Conservation (phyloP, 2,797 vertebrate genomes). For the Micropoecilia bifurca region DNA sequence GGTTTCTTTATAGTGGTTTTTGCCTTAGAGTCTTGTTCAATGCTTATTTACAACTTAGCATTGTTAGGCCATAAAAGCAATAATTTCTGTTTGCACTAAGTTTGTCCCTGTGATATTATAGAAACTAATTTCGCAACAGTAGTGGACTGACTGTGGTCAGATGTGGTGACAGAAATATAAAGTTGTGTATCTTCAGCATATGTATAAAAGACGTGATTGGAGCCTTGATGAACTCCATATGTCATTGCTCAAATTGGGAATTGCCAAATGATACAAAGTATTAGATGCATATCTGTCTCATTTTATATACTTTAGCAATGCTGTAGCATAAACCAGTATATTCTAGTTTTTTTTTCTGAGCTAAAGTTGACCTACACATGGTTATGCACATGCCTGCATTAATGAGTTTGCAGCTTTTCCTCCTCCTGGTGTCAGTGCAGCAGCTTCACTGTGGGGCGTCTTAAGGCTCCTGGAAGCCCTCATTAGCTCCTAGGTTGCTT, state of each 20-base stretch:
- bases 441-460: conserved; percentile 23
- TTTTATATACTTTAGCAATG: neutral
- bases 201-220: neutral
- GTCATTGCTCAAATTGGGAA: neutral
- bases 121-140: neutral
- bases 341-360: neutral
- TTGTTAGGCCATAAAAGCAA: neutral
- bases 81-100: neutral
- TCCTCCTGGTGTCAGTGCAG: conserved; percentile 33
- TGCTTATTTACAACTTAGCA: neutral
- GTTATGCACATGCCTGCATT: conserved; percentile 40
- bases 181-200: neutral
- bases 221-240: neutral
- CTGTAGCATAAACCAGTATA: neutral
- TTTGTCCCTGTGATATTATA: neutral
- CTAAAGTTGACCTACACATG: conserved; percentile 8
- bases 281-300: neutral
- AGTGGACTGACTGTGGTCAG: neutral
- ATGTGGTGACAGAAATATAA: neutral
- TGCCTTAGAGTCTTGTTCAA: neutral
- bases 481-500: conserved; percentile 39
- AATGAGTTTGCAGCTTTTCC: conserved; percentile 20
- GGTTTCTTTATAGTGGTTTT: neutral
- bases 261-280: neutral
- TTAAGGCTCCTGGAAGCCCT: conserved; percentile 33